A percentile compares a stretch with the other conserved stretches of the same genome.
Evolutionary conservation across 92 coral and sea anemone species (phyloP).

Genomic region (Chrysogorgia sp.): DNA sequence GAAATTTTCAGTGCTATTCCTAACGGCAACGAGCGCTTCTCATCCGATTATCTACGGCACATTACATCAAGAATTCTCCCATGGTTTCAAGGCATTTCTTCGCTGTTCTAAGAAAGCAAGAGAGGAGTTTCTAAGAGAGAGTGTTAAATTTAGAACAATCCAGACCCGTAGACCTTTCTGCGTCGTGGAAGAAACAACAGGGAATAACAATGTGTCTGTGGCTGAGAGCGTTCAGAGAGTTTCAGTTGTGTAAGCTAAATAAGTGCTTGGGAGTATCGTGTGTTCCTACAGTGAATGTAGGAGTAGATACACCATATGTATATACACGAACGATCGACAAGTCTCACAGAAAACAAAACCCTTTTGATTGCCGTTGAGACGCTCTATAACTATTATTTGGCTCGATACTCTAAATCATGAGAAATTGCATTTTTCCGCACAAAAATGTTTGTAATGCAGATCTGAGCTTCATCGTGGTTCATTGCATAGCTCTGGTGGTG

Average conservation of each 20-base stretch:
- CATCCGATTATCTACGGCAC: constrained; percentile 91
- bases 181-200: neutral
- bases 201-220: neutral
- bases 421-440: no score
- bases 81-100: constrained; percentile 57
- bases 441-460: no score
- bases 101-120: constrained; percentile 29
- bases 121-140: neutral
- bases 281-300: no score
- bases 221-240: neutral
- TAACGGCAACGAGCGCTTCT: constrained; percentile 82
- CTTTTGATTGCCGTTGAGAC: no score
- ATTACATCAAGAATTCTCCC: constrained; percentile 72
- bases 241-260: constrained; percentile 5
- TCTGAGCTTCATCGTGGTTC: no score
- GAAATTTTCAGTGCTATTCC: constrained; percentile 85
- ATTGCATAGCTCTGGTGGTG: no score
- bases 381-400: no score
- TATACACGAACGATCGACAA: no score
- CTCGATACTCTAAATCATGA: no score
- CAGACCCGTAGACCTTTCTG: neutral
- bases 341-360: no score
- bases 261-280: neutral
- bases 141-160: neutral
- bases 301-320: no score